Conservation (phyloP, 2,797 vertebrate species). For the Eupleurogrammus muticus region DNA sequence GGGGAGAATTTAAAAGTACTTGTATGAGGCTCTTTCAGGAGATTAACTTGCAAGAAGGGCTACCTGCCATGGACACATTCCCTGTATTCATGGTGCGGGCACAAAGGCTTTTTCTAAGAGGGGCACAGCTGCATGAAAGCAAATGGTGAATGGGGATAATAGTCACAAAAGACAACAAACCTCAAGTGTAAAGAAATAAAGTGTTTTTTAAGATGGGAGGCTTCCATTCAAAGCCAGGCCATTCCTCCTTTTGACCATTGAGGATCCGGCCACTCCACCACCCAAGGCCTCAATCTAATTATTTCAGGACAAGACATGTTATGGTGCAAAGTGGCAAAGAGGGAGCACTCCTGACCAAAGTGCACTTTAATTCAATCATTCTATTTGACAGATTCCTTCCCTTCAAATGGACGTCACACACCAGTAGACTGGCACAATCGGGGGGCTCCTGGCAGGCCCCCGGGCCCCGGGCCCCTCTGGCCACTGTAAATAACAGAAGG, state of each 20-base stretch:
- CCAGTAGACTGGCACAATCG: constrained; percentile 72
- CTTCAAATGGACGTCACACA: constrained; percentile 79
- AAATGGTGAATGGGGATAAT: constrained; percentile 83
- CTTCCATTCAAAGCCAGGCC: constrained; percentile 81
- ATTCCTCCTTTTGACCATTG: constrained; percentile 81
- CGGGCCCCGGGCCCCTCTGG: constrained; percentile 34
- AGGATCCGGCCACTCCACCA: constrained; percentile 78
- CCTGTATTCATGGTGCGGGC: constrained; percentile 81
- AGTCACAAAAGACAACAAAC: constrained; percentile 89
- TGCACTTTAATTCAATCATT: constrained; percentile 86
- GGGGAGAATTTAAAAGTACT: constrained; percentile 87
- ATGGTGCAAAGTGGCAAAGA: constrained; percentile 81
- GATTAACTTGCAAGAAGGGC: constrained; percentile 90
- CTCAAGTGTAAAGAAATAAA: constrained; percentile 89
- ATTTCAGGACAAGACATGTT: constrained; percentile 86
- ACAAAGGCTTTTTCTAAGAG: constrained; percentile 85
- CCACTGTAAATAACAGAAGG: constrained; percentile 43
- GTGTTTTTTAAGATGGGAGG: constrained; percentile 84
- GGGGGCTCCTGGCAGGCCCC: constrained; percentile 54
- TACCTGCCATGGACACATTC: constrained; percentile 88
- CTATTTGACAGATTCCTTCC: constrained; percentile 76
- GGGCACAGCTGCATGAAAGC: constrained; percentile 88
- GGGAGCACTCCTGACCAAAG: constrained; percentile 81
- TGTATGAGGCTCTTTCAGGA: constrained; percentile 86
- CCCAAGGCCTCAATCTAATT: constrained; percentile 84